Evolutionary conservation across 2,113 vertebrate species (phyloP).

Genomic region (Xerus inauris): DNA sequence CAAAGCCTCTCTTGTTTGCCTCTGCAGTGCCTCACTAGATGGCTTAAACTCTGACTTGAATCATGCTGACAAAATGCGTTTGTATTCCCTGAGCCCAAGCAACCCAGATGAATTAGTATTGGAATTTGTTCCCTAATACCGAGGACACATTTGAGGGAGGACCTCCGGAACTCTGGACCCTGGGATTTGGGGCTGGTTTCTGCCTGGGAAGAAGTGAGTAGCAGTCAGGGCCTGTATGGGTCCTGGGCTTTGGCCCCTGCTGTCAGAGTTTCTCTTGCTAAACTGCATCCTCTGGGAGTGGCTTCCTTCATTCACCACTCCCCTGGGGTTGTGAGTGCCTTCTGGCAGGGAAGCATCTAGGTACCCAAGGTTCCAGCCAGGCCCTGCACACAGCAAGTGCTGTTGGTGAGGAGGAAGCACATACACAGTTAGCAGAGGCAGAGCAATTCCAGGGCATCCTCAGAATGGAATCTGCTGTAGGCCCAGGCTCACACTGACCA

Average conservation of each 20-base stretch:
- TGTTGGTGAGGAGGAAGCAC: background rate
- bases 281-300: background rate
- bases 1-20: slow-evolving; percentile 66
- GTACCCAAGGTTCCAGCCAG: background rate
- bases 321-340: background rate
- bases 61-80: slow-evolving; percentile 5
- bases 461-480: background rate
- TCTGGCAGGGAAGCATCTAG: background rate
- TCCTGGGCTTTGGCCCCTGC: background rate
- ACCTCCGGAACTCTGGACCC: background rate
- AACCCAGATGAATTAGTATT: background rate
- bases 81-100: slow-evolving; percentile 37
- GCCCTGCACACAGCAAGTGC: background rate
- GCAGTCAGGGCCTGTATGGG: background rate
- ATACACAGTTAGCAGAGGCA: background rate
- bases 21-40: slow-evolving; percentile 51
- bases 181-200: background rate
- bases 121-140: background rate
- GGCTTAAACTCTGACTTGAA: slow-evolving; percentile 62
- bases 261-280: background rate
- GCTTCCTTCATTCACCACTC: background rate
- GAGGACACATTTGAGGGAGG: slow-evolving; percentile 7
- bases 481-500: background rate
- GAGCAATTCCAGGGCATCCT: background rate
- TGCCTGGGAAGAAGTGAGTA: background rate